These are phyloP conservation scores for Sabellastarte sp. DNA, from an alignment of 2,888 invertebrate genomes.

Conservation along the genomic window DNA sequence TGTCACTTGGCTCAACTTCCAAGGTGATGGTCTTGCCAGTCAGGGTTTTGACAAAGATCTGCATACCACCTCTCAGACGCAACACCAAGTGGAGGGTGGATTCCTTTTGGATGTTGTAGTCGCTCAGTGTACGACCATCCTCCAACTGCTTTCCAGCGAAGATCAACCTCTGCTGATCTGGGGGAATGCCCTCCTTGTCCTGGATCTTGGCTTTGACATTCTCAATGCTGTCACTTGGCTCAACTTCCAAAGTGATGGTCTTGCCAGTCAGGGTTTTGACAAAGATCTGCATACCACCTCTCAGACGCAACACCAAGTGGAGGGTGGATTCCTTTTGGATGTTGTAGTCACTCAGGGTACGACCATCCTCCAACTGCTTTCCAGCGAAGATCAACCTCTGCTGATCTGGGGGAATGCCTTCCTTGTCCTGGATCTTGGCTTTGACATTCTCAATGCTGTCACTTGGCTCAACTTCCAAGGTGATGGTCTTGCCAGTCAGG, in stretches of 20 bases:
- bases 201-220: slow-evolving; percentile 75
- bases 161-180: slow-evolving; percentile 72
- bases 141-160: slow-evolving; percentile 93
- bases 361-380: slow-evolving; percentile 88
- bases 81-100: slow-evolving; percentile 90
- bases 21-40: slow-evolving; percentile 46
- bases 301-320: slow-evolving; percentile 84
- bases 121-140: slow-evolving; percentile 85
- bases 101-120: slow-evolving; percentile 94
- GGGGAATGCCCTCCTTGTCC: slow-evolving; percentile 62
- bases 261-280: slow-evolving; percentile 33
- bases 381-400: slow-evolving; percentile 92
- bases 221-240: slow-evolving; percentile 91
- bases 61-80: slow-evolving; percentile 75
- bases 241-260: slow-evolving; percentile 61
- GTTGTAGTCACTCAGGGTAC: slow-evolving; percentile 88
- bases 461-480: slow-evolving; percentile 70
- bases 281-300: slow-evolving; percentile 57
- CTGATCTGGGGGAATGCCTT: slow-evolving; percentile 70
- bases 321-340: slow-evolving; percentile 95
- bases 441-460: slow-evolving; percentile 97
- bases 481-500: slow-evolving; percentile 36
- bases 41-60: slow-evolving; percentile 34
- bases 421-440: slow-evolving; percentile 55
- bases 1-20: slow-evolving; percentile 69